Percentiles rank a stretch among this genome's conserved stretches.
Conservation (phyloP, 2,888 invertebrate species). For the Caenorhabditis macrosperma region DNA sequence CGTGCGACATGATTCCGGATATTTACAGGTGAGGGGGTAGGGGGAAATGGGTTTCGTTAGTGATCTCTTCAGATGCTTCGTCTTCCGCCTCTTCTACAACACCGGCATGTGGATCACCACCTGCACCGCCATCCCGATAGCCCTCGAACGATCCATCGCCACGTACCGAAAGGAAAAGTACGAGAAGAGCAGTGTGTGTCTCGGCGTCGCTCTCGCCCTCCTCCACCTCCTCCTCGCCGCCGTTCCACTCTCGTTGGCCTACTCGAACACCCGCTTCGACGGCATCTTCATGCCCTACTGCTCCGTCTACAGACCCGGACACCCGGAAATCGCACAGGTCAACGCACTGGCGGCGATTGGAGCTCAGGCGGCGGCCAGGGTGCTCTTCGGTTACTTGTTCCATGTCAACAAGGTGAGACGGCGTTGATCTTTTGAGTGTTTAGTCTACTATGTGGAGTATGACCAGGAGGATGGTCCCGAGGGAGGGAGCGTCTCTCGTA, state of each 20-base stretch:
- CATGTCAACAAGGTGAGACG: constrained; percentile 4
- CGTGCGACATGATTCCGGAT: constrained; percentile 39
- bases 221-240: constrained; percentile 14
- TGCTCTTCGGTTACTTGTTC: constrained; percentile 22
- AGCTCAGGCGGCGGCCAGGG: constrained; percentile 11
- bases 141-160: constrained; percentile 31
- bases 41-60: not conserved
- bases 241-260: constrained; percentile 26
- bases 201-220: constrained; percentile 6
- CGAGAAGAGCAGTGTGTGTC: constrained; percentile 17
- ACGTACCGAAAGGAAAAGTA: constrained; percentile 11
- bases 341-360: constrained; percentile 3
- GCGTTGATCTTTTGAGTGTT: not conserved
- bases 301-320: constrained; percentile 27
- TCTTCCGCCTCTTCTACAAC: constrained; percentile 45
- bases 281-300: constrained; percentile 49
- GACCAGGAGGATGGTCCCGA: too few species aligned
- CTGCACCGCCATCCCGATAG: constrained; percentile 16
- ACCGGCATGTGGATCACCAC: constrained; percentile 40
- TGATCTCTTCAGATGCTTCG: constrained; percentile 46
- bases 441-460: too few species aligned
- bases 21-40: constrained; percentile 18
- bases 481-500: too few species aligned
- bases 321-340: constrained; percentile 13
- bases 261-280: constrained; percentile 25